Evolutionary conservation across 2,888 invertebrate genomes (phyloP).

Genomic region (Tinea semifulvella): DNA sequence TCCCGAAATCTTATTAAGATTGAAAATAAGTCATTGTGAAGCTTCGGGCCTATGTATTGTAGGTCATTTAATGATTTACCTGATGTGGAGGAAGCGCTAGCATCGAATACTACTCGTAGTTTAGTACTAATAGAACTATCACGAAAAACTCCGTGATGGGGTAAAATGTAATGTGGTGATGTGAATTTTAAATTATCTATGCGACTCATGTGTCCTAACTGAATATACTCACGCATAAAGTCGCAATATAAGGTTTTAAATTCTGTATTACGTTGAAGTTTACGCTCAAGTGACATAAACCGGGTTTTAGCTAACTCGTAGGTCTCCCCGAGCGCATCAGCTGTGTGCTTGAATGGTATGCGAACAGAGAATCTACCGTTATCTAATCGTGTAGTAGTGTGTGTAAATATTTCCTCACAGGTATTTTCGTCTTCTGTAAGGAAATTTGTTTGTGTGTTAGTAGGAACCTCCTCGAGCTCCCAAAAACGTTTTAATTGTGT

Average conservation of each 20-base stretch:
- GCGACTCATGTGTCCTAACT: slow-evolving; percentile 20
- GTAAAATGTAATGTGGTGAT: slow-evolving; percentile 19
- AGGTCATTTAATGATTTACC: slow-evolving; percentile 23
- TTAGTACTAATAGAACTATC: slow-evolving; percentile 19
- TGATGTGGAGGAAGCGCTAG: slow-evolving; percentile 17
- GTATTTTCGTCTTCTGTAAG: slow-evolving; percentile 14
- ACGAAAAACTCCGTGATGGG: slow-evolving; percentile 20
- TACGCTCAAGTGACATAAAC: slow-evolving; percentile 19
- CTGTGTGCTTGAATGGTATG: slow-evolving; percentile 19
- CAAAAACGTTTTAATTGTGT: slow-evolving; percentile 18
- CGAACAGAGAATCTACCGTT: slow-evolving; percentile 21
- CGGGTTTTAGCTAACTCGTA: slow-evolving; percentile 17
- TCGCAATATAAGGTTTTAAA: slow-evolving; percentile 19
- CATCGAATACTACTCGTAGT: slow-evolving; percentile 20
- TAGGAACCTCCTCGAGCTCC: slow-evolving; percentile 19
- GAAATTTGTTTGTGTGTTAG: neutral
- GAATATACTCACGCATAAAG: slow-evolving; percentile 18
- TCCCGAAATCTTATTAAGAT: slow-evolving; percentile 25
- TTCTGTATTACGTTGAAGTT: slow-evolving; percentile 14
- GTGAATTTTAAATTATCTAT: slow-evolving; percentile 7
- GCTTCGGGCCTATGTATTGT: slow-evolving; percentile 22
- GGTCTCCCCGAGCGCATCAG: slow-evolving; percentile 20
- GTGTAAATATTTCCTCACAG: slow-evolving; percentile 19
- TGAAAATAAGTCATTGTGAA: slow-evolving; percentile 25
- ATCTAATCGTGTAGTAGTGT: slow-evolving; percentile 18